Evolutionary conservation across 2,113 vertebrate species (phyloP).

Genomic region (Colaptes auratus): DNA sequence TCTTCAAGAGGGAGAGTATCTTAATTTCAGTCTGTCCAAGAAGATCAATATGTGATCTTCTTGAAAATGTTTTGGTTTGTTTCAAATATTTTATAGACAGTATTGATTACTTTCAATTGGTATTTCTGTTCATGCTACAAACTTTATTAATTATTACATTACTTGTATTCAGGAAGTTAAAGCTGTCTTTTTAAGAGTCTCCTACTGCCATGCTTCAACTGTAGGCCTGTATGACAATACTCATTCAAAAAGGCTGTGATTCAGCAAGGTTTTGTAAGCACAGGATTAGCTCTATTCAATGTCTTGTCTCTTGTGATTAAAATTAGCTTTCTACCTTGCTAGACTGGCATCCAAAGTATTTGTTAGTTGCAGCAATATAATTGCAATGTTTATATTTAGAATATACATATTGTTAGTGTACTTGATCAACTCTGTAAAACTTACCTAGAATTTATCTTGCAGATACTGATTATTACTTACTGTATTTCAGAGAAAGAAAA

Average conservation of each 20-base stretch:
- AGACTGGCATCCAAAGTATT: background rate
- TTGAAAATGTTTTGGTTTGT: background rate
- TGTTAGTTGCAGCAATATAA: background rate
- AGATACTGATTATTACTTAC: background rate
- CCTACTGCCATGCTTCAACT: background rate
- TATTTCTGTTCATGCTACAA: background rate
- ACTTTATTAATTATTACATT: background rate
- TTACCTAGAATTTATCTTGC: background rate
- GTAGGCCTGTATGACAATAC: background rate
- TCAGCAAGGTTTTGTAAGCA: background rate
- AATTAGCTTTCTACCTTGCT: background rate
- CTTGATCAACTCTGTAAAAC: constrained; percentile 19
- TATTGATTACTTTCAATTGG: background rate
- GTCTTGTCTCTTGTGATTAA: background rate
- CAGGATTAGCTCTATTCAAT: background rate
- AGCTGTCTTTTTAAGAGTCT: background rate
- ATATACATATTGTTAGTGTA: constrained; percentile 21
- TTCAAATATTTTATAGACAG: background rate
- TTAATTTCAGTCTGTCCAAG: background rate
- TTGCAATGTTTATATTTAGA: constrained; percentile 57
- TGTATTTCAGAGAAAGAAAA: background rate
- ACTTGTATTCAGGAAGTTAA: background rate
- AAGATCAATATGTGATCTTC: background rate
- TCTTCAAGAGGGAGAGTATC: background rate
- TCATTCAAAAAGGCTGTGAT: background rate